Conservation (phyloP, 1,140 invertebrate species). For the Eriosoma lanigerum region DNA sequence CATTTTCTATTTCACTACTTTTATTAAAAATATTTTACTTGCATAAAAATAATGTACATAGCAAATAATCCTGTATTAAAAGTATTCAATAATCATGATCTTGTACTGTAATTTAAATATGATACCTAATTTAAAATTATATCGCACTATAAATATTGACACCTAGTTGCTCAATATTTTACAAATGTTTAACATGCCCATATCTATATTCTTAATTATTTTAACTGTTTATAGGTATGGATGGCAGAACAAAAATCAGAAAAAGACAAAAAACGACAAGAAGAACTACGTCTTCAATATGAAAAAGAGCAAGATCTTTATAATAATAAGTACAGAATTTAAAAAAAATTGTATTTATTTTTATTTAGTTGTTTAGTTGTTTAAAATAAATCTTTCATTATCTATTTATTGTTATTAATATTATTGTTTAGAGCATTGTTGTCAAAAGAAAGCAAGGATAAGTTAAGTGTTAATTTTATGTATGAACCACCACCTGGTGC, state of each 20-base stretch:
- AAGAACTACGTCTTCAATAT: slow-evolving; percentile 94
- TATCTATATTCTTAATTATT: neutral
- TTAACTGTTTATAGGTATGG: slow-evolving; percentile 77
- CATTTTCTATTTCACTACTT: no score
- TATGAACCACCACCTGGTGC: slow-evolving; percentile 99
- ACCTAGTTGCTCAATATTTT: no score
- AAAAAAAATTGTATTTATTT: neutral
- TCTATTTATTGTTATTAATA: no score
- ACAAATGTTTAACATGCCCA: no score
- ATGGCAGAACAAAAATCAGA: slow-evolving; percentile 99
- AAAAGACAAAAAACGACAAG: slow-evolving; percentile 96
- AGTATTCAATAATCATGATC: no score
- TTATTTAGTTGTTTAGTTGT: slow-evolving; percentile 63
- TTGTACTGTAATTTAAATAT: no score
- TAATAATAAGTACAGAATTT: slow-evolving; percentile 81
- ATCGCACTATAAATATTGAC: no score
- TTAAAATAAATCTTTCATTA: no score
- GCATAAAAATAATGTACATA: no score
- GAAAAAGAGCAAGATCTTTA: slow-evolving; percentile 99
- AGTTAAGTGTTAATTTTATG: slow-evolving; percentile 98
- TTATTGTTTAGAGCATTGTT: slow-evolving; percentile 81
- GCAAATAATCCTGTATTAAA: no score
- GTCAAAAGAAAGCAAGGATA: slow-evolving; percentile 98
- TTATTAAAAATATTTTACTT: no score
- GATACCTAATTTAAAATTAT: no score